Conservation (phyloP, 2,888 invertebrate genomes). For the Neoaliturus tenellus region DNA sequence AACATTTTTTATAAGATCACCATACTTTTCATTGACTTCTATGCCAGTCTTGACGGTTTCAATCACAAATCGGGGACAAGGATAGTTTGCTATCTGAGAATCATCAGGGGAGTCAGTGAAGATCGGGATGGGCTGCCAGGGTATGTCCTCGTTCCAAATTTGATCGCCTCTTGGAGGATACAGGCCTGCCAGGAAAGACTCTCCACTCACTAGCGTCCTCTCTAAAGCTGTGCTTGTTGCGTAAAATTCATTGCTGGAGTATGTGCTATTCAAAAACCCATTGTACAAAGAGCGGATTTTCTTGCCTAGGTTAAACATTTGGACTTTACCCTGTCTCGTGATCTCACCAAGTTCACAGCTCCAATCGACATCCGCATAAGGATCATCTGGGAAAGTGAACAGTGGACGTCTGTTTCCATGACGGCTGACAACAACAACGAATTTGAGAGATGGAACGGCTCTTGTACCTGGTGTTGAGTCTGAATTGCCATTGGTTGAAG, state of each 20-base stretch:
- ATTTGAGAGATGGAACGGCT: background rate
- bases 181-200: background rate
- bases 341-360: background rate
- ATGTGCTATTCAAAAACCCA: background rate
- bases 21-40: background rate
- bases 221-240: conserved; percentile 21
- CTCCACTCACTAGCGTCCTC: background rate
- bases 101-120: conserved; percentile 13
- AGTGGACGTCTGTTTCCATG: background rate
- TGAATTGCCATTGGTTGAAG: background rate
- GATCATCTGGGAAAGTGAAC: conserved; percentile 1
- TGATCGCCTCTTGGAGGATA: conserved; percentile 1
- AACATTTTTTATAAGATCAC: background rate
- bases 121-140: conserved; percentile 15
- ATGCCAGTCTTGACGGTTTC: background rate
- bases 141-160: conserved; percentile 8
- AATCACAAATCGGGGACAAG: background rate
- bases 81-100: background rate
- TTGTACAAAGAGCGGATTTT: conserved; percentile 6
- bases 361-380: background rate
- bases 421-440: background rate
- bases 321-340: background rate
- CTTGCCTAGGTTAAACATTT: background rate
- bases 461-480: background rate
- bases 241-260: background rate